These are phyloP conservation scores for Phenganax marumi DNA, from an alignment of 92 coral and sea anemone genomes.

Conservation along the genomic window DNA sequence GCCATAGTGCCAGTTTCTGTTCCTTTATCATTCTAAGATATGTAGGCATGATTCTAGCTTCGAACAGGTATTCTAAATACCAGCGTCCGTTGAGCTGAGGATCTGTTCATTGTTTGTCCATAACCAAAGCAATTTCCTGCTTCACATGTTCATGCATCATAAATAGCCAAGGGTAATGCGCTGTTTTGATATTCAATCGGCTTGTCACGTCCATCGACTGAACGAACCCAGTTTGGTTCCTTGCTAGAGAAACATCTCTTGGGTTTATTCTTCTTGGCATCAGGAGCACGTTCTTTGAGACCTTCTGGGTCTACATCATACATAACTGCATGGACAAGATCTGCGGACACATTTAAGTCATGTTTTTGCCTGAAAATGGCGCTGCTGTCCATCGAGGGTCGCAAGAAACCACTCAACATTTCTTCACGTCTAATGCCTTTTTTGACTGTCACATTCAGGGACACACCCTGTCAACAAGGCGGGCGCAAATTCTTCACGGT, in stretches of 20 bases:
- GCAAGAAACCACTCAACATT: not conserved
- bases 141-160: not conserved
- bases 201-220: conserved; percentile 14
- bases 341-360: not conserved
- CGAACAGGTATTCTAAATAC: no score
- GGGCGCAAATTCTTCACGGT: conserved; percentile 17
- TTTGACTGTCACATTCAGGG: not conserved
- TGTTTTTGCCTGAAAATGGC: conserved; percentile 36
- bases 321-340: conserved; percentile 3
- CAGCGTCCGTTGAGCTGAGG: no score
- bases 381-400: conserved; percentile 38
- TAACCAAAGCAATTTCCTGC: not conserved
- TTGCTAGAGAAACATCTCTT: not conserved
- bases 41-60: no score
- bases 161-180: not conserved
- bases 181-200: not conserved
- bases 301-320: conserved; percentile 7
- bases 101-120: no score
- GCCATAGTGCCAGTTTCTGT: no score
- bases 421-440: no score
- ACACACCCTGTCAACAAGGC: not conserved
- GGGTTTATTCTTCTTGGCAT: not conserved
- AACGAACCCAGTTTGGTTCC: conserved; percentile 17
- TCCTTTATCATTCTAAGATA: no score
- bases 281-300: not conserved